Percentiles rank a stretch among this genome's conserved stretches.
phyloP scores from a whole-genome alignment of 2,113 vertebrate species.

The Colius striatus region DNA sequence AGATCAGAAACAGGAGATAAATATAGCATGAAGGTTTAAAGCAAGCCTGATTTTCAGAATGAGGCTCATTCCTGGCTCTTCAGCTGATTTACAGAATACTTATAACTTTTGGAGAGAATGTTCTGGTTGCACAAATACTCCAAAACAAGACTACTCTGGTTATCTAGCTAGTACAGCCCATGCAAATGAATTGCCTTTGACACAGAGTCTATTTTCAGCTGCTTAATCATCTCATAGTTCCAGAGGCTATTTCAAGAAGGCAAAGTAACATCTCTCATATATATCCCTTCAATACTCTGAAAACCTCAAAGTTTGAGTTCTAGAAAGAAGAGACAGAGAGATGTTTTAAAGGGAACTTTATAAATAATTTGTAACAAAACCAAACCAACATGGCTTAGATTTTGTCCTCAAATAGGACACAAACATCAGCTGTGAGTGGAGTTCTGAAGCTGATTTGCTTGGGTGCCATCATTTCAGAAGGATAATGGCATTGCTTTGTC shows the following conservation, averaged over 20 bases:
- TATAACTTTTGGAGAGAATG: neutral
- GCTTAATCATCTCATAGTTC: conserved; percentile 12
- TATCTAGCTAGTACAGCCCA: neutral
- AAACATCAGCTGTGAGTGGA: neutral
- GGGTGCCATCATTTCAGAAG: neutral
- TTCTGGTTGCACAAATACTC: neutral
- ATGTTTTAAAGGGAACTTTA: neutral
- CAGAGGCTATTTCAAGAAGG: neutral
- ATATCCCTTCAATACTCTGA: neutral
- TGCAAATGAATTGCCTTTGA: neutral
- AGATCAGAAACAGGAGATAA: conserved; percentile 1
- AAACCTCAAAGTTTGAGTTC: neutral
- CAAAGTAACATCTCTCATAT: neutral
- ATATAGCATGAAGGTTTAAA: neutral
- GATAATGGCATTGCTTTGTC: neutral
- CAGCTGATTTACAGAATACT: neutral
- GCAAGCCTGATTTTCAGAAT: neutral
- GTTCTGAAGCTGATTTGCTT: neutral
- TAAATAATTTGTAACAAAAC: neutral
- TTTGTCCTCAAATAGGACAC: neutral
- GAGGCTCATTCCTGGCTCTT: neutral
- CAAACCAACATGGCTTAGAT: neutral
- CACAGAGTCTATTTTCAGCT: neutral
- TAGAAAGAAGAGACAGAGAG: neutral
- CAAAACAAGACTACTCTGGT: neutral